Base-by-base conservation (phyloP, 2,113 vertebrate genomes). In the Zosterops borbonicus region DNA sequence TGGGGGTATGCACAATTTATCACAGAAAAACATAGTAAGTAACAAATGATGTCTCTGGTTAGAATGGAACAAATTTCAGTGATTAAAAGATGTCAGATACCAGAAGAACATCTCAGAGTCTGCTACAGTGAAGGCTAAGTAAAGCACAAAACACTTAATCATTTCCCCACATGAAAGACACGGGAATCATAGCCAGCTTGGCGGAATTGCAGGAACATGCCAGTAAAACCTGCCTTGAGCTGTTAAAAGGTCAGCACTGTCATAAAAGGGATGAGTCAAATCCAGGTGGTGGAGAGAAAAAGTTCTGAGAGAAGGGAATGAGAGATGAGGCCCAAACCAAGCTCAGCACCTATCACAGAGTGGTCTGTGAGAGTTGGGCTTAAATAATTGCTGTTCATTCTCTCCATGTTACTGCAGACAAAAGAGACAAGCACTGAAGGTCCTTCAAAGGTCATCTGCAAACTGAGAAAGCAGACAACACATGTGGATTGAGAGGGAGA, bases 381-480 rank as follows among this genome's bases (percentile, higher is more conserved):
- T 39, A 39, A 90, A 46, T 73, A 27, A 79, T 3, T 21, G 17
- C 69, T 87, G 15, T 39, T 89, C 59, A 79, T 91, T 88, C 60
- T 86, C 73, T 78, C 92, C 25, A 2, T 70, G 6, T 55, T 49
- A 9, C 3, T 91, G 56, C 28, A 97, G 97, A 92, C 25, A 93
- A 83, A 62, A 90, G 44, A 87, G 92, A 94, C 23, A 97, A 94
- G 87, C 11, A 55, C 31, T 73, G 83, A 47, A 78, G 19, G 55
- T 31, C 64, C 56, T 71, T 17, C 39, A 31, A 29, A 65, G 3
- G 16, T 53, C 94, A 53, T 52, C 60, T 33, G 69, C 39, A 31
- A n/a, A 46, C 42, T 19, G 41, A 77, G 74, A 39, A 50, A 74
- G n/a, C 52, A 83, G 59, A 78, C 14, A 81, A 59, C 52, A 55